Evolutionary conservation across 2,113 vertebrate genomes (phyloP), one percentile per base, ranked within the genome.

Genomic region (Ginglymostoma cirratum): DNA sequence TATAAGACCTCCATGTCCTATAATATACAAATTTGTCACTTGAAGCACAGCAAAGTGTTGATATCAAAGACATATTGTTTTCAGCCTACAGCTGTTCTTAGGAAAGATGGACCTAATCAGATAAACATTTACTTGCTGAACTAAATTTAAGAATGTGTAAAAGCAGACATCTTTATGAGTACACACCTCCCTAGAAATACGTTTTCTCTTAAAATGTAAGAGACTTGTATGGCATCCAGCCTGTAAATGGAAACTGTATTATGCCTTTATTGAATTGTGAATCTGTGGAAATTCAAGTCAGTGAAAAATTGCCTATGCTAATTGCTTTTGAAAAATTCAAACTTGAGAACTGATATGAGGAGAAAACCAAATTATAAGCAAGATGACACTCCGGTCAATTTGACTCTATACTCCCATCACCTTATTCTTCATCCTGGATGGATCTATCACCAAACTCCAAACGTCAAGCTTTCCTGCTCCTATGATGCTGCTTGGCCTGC

Each of bases 251-350:
- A 69, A 69, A 8, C 92, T 69, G n/a, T 7, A 4, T 69, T 94
- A 94, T 27, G 45, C 38, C 92, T 94, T 94, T 69, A 42, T 66
- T 94, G 66, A 94, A 45, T 19, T 94, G n/a, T 45, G n/a, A 42
- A 30, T 42, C 65, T 45, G 92, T 94, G 65, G 69, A 45, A 92
- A 94, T 24, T 69, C 66, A 72, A 23, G 42, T 4, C n/a, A 72
- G 45, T 48, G 14, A 48, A 70, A 12, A 70, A 48, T 38, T 70
- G 21, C 24, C 6, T 23, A 24, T 70, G 67, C 72, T 42, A 70
- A 12, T 95, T 45, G 69, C 66, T 95, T 95, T 70, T 3, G 30
- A 27, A 42, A 95, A 72, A 55, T 89, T 55, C 24, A 30, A 27
- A 45, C 27, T 89, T 30, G 45, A 24, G 86, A 52, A 94, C 38